Percentiles rank a stretch among this genome's conserved stretches.
Conservation (phyloP, 1,140 invertebrate species). For the Psix sp. region DNA sequence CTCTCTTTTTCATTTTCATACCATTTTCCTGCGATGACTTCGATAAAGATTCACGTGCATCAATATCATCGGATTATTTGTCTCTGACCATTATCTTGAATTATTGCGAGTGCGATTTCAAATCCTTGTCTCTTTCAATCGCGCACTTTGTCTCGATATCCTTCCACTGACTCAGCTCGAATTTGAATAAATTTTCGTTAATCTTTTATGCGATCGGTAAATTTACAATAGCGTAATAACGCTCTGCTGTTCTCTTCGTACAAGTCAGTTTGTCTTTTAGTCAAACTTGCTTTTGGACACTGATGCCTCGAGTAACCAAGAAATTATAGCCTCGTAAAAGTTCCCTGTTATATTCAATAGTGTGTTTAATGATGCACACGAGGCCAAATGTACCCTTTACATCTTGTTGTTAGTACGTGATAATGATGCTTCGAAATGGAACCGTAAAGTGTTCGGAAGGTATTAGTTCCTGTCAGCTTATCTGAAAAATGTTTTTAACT, state of each 20-base stretch:
- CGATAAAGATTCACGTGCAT: conserved; percentile 59
- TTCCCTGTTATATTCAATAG: too few relatives aligned
- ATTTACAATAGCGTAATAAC: not conserved
- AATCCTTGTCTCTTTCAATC: conserved; percentile 43
- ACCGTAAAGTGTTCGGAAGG: too few relatives aligned
- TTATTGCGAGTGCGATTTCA: conserved; percentile 25
- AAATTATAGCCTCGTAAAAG: too few relatives aligned
- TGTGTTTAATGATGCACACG: too few relatives aligned
- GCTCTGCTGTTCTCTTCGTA: not conserved
- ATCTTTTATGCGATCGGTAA: not conserved
- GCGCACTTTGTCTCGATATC: conserved; percentile 20
- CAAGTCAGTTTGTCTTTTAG: too few relatives aligned
- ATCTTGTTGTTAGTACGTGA: too few relatives aligned
- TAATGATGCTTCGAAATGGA: too few relatives aligned
- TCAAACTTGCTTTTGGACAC: too few relatives aligned
- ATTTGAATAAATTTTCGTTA: not conserved
- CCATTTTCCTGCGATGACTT: conserved; percentile 56
- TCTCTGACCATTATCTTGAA: conserved; percentile 49
- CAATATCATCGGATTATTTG: conserved; percentile 57
- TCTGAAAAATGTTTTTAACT: too few relatives aligned
- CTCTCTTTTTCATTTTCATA: conserved; percentile 62
- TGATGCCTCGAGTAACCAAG: too few relatives aligned
- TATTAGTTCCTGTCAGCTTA: too few relatives aligned
- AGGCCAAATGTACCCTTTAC: too few relatives aligned
- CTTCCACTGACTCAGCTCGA: not conserved